Conservation (phyloP, 2,797 vertebrate species). For the Hirundo rustica region DNA sequence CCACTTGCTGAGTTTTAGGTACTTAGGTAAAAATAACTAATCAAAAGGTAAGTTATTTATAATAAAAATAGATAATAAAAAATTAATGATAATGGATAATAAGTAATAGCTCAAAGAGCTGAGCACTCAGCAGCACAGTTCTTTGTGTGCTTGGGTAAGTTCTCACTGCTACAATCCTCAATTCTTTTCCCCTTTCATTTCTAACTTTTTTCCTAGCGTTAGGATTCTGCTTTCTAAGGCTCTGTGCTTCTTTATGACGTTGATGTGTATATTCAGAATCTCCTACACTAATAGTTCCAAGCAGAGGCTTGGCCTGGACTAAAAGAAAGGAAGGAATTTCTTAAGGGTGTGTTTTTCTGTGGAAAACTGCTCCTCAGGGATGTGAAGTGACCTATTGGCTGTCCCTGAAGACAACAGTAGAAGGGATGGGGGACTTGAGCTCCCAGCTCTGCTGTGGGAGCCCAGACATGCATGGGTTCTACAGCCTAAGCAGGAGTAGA, state of each 20-base stretch:
- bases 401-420: neutral
- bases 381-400: neutral
- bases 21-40: neutral
- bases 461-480: neutral
- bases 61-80: neutral
- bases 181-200: neutral
- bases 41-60: neutral
- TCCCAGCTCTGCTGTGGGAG: neutral
- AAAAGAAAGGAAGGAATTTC: neutral
- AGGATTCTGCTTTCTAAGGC: neutral
- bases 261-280: fast-evolving
- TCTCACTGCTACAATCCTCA: neutral
- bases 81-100: neutral
- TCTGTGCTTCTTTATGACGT: neutral
- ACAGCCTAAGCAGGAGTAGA: neutral
- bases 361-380: neutral
- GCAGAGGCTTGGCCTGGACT: neutral
- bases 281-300: neutral
- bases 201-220: neutral
- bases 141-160: neutral
- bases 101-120: neutral
- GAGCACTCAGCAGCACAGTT: neutral
- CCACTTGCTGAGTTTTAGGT: neutral
- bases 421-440: fast-evolving
- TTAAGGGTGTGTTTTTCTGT: neutral